Evolutionary conservation across 2,797 vertebrate species (phyloP).

Genomic region (Pteronotus mesoamericanus): DNA sequence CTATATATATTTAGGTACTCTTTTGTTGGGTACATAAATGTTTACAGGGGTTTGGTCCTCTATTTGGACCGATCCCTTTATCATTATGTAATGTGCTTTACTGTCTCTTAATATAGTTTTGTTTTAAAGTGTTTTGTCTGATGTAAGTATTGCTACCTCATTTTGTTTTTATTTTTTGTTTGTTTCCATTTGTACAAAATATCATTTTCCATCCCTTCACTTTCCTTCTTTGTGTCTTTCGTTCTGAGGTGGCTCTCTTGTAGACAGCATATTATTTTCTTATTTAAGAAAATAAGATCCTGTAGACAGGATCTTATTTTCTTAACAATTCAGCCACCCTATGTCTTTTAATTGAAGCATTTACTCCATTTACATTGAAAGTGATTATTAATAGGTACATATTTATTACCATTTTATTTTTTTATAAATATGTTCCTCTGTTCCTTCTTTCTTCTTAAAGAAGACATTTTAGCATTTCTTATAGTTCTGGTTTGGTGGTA

Average conservation of each 20-base stretch:
- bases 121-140: not conserved
- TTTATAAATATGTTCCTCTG: not conserved
- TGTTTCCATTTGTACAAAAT: not conserved
- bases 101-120: not conserved
- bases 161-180: not conserved
- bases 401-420: no score
- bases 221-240: not conserved
- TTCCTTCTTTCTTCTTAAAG: not conserved
- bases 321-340: no score
- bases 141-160: not conserved
- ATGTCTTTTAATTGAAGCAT: no score
- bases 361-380: no score
- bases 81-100: not conserved
- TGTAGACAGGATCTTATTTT: no score
- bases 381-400: no score
- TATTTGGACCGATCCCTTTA: not conserved
- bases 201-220: not conserved
- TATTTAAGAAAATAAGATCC: no score
- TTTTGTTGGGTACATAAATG: not conserved
- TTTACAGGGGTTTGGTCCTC: not conserved
- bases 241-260: not conserved
- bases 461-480: not conserved
- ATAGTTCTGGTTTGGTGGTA: not conserved
- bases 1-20: not conserved
- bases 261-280: not conserved